Evolutionary conservation across 2,113 vertebrate genomes (phyloP).

Genomic region (Synchiropus splendidus): DNA sequence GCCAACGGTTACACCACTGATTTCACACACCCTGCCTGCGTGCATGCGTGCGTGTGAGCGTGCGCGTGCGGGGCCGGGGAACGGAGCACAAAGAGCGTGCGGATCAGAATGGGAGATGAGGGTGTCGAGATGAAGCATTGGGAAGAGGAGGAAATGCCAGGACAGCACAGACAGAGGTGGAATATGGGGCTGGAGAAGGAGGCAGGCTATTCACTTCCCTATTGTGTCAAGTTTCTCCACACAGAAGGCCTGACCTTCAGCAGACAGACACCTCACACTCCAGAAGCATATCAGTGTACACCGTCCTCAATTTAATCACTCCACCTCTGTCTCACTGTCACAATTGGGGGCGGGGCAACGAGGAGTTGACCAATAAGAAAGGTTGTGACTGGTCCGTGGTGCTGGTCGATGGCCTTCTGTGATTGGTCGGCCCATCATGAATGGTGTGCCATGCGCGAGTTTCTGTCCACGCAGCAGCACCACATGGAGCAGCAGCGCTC

Average conservation of each 20-base stretch:
- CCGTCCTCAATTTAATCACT: no score
- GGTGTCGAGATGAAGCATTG: slow-evolving; percentile 20
- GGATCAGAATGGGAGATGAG: slow-evolving; percentile 12
- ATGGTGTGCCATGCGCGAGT: no score
- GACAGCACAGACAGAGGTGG: slow-evolving; percentile 7
- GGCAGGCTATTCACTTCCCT: slow-evolving; percentile 79
- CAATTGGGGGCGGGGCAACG: no score
- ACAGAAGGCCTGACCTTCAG: slow-evolving; percentile 82
- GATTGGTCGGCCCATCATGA: no score
- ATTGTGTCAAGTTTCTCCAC: slow-evolving; percentile 81
- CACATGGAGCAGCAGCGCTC: no score
- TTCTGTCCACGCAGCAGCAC: no score
- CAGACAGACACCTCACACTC: slow-evolving; percentile 67
- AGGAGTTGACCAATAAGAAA: no score
- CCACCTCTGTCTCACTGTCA: no score
- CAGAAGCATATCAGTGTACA: slow-evolving; percentile 57
- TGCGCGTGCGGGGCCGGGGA: slow-evolving; percentile 19
- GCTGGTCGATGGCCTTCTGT: no score
- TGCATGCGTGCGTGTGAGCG: neutral
- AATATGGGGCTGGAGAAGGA: slow-evolving; percentile 9
- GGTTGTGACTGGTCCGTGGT: no score
- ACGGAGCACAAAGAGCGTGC: slow-evolving; percentile 13
- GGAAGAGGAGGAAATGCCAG: slow-evolving; percentile 14
- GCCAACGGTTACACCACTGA: slow-evolving; percentile 73
- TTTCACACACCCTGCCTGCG: slow-evolving; percentile 65